Conservation (phyloP, 53 echinoderm and acorn worm species). For the Astropecten irregularis region DNA sequence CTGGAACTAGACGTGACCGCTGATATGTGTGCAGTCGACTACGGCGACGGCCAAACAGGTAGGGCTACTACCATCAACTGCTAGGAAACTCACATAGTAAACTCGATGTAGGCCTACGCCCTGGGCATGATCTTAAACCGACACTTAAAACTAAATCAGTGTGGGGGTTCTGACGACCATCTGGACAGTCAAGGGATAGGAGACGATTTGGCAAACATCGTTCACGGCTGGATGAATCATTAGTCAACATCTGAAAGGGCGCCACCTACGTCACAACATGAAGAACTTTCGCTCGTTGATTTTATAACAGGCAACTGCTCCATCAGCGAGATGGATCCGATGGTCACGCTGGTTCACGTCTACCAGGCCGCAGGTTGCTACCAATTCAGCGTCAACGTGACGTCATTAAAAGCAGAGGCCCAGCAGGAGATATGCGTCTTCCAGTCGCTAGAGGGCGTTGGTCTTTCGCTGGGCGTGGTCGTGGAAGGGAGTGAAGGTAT, state of each 20-base stretch:
- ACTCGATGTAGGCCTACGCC: too few species aligned
- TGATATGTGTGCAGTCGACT: neutral
- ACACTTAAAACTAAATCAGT: too few species aligned
- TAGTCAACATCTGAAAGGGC: too few species aligned
- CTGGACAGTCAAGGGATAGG: too few species aligned
- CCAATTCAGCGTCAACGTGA: neutral
- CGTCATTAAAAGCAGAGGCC: neutral
- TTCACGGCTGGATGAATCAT: too few species aligned
- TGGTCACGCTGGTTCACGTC: neutral
- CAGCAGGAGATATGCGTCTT: neutral
- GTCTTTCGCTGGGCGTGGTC: neutral
- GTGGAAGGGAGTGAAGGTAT: constrained; percentile 33
- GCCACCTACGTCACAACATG: too few species aligned
- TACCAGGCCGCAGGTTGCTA: neutral
- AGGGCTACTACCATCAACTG: too few species aligned
- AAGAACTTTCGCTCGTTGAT: too few species aligned
- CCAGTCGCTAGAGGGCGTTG: neutral
- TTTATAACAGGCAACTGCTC: neutral
- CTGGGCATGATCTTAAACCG: too few species aligned
- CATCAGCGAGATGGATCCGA: neutral
- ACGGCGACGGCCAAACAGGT: neutral
- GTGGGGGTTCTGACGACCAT: too few species aligned
- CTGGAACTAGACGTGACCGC: neutral
- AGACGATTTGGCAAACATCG: too few species aligned
- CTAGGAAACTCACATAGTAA: too few species aligned